A percentile compares a stretch with the other conserved stretches of the same genome.
phyloP scores from a whole-genome alignment of 2,888 invertebrate species.

The Metopia argyrocephala region DNA sequence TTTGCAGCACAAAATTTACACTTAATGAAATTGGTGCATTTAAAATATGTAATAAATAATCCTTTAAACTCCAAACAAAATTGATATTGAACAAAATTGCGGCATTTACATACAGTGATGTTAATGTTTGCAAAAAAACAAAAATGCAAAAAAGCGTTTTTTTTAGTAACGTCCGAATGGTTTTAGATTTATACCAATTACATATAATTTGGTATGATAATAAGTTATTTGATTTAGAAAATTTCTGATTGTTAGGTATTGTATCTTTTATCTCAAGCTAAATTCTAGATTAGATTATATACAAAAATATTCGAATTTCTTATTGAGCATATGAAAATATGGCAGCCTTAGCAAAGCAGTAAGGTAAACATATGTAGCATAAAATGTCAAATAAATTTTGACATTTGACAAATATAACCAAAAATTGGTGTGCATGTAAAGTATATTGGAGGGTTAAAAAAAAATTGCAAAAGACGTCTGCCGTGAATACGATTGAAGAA shows the following conservation, averaged over 20 bases:
- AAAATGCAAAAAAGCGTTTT: too few species aligned
- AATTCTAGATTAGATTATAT: too few species aligned
- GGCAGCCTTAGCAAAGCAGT: constrained; percentile 3
- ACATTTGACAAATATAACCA: constrained; percentile 60
- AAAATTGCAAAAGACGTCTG: constrained; percentile 48
- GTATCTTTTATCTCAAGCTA: too few species aligned
- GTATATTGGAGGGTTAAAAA: constrained; percentile 42
- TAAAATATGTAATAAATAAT: neutral
- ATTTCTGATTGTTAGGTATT: too few species aligned
- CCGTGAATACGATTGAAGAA: constrained; percentile 24
- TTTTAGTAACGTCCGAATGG: too few species aligned
- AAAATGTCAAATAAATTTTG: constrained; percentile 46
- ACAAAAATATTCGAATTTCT: neutral
- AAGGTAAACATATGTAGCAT: constrained; percentile 17
- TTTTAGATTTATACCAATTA: too few species aligned
- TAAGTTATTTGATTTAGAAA: too few species aligned
- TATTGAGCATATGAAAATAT: neutral
- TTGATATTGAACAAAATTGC: neutral
- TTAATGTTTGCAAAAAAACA: too few species aligned
- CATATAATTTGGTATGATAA: too few species aligned
- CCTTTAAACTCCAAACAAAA: neutral
- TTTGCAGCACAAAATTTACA: neutral
- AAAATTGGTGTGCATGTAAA: constrained; percentile 51
- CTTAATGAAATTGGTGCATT: neutral
- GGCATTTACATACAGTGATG: constrained; percentile 1